Evolutionary conservation across 2,113 vertebrate species (phyloP).

Genomic region (Egretta garzetta): DNA sequence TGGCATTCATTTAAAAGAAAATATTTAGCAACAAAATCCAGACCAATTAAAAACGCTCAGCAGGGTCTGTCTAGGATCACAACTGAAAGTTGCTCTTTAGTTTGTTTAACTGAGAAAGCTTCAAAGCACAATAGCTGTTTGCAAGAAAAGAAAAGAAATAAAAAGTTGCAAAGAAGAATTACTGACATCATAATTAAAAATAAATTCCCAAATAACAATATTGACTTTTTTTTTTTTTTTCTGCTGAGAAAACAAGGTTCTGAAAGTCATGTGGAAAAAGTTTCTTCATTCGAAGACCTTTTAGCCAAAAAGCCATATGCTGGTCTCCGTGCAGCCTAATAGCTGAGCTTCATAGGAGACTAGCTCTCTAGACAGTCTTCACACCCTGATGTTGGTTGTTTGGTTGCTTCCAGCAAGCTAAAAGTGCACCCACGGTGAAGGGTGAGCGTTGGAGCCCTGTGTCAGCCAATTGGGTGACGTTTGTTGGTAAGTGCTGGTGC

Average conservation of each 20-base stretch:
- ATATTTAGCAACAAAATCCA: slow-evolving; percentile 14
- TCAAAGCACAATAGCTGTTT: not conserved
- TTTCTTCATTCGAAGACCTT: slow-evolving; percentile 63
- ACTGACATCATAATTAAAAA: not conserved
- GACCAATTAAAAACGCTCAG: not conserved
- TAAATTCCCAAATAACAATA: slow-evolving; percentile 9
- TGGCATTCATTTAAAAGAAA: not conserved
- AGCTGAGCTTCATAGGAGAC: not conserved
- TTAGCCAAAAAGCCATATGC: slow-evolving; percentile 3
- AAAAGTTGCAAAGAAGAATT: not conserved
- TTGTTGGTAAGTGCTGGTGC: not conserved
- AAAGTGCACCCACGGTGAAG: not conserved
- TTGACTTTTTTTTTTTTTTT: slow-evolving; percentile 17
- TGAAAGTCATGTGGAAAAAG: slow-evolving; percentile 51
- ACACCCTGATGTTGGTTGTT: not conserved
- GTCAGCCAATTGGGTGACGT: not conserved
- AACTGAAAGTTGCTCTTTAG: not conserved
- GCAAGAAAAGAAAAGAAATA: not conserved
- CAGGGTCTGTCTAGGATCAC: not conserved
- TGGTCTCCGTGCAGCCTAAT: not conserved
- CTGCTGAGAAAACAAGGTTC: slow-evolving; percentile 54
- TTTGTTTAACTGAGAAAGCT: not conserved
- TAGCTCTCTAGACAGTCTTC: not conserved
- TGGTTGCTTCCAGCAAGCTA: not conserved
- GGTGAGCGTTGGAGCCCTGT: rapidly evolving